phyloP scores from a whole-genome alignment of 2,797 vertebrate genomes.

The Channa striata region DNA sequence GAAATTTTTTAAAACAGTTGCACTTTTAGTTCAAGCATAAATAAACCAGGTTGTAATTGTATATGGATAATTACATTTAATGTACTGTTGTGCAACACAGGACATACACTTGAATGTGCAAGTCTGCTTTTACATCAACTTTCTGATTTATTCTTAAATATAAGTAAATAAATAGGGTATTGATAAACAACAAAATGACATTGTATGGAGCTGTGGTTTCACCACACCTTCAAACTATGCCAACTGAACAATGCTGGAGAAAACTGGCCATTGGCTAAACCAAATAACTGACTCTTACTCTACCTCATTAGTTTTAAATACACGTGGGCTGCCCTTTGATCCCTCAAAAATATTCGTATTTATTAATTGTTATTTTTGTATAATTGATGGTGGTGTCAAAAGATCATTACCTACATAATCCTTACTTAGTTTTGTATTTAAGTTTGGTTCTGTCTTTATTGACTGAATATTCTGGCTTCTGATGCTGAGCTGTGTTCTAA shows the following conservation, averaged over 20 bases:
- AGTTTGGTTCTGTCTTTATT: background rate
- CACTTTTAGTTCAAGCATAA: background rate
- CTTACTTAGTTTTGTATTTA: background rate
- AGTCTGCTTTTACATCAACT: background rate
- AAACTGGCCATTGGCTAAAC: background rate
- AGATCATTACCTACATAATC: background rate
- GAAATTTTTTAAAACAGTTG: background rate
- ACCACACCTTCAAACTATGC: no score
- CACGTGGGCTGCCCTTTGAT: background rate
- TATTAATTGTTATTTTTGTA: background rate
- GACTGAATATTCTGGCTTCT: background rate
- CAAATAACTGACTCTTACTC: background rate
- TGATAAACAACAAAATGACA: no score
- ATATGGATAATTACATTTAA: background rate
- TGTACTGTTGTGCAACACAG: background rate
- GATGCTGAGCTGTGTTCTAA: rapidly evolving
- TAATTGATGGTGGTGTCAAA: background rate
- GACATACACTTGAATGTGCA: background rate
- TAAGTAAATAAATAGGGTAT: no score
- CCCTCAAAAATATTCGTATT: background rate
- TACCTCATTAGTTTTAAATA: no score
- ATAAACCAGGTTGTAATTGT: background rate
- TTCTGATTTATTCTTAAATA: no score
- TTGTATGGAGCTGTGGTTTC: no score
- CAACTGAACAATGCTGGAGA: background rate